Base-by-base conservation (phyloP, 2,888 invertebrate species). In the Plebejus anna region DNA sequence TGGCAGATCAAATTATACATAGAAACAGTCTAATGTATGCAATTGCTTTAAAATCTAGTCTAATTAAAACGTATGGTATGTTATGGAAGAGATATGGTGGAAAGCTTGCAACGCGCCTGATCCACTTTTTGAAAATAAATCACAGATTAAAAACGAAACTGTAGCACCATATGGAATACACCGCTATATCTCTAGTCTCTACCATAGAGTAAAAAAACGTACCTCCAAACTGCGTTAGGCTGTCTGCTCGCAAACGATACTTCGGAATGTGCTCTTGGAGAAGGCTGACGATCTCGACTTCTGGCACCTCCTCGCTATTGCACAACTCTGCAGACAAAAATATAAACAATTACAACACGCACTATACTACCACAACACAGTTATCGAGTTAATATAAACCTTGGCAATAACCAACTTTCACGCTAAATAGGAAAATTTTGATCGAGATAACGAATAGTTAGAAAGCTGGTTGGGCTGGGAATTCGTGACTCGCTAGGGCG, bases 231-330 rank as follows among this genome's bases (percentile, higher is more conserved):
- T 97, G 95, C 70, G 98, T 98, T 83, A 98, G 95, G 82, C 97
- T 97, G 94, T 99, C 99, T 77, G 98, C 98, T 88, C 99, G 96
- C 80, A 99, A 95, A 87, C 96, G 97, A 93, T 99, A 99, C 87
- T 97, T 96, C 76, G 99, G 99, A 89, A 99, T 98, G 92, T 98
- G 97, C 91, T 99, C 98, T 94, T 98, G 97, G 83, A 99, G 95
- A 82, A 99, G 95, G 90, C 98, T 98, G 91, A 99, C 97, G 86
- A 99, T 98, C 94, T 99, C 98, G 86, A 99, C 98, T 95, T 99
- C 99, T 80, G 98, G 97, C 91, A 98, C 95, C 92, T 98, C 96
- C 90, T 96, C 98, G 91, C 96, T 96, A 94, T 97, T 97, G 95
- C 98, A 98, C 94, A 98, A 95, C 94, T 98, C 98, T 98, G 96